Base-by-base conservation (phyloP, 2,888 invertebrate species). In the Danaus chrysippus region DNA sequence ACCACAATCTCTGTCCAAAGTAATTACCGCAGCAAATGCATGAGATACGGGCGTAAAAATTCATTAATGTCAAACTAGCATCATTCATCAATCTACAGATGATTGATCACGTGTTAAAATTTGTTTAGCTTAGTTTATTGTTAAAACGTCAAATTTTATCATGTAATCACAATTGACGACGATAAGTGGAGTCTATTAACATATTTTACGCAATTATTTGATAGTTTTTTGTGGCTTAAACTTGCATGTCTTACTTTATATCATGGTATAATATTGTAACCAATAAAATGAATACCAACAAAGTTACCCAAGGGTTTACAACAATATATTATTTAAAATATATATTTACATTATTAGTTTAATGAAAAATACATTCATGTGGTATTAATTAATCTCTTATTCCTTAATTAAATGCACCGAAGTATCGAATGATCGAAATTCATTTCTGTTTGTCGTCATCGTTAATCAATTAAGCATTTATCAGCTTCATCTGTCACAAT, bases 1-100 rank as follows among this genome's bases (percentile, higher is more conserved):
- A 23, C 59, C 66, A 59, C 67, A 62, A 73, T 72, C 72, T 68
- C 62, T 59, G 67, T 66, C 65, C 68, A 71, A 68, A 73, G 75
- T 72, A 71, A 73, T 72, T 75, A 78, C 76, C 77, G 77, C 74
- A 69, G 73, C 71, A 74, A 78, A 78, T 80, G 77, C 76, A 79
- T 77, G 81, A 79, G 81, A 83, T 84, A 82, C 81, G 82, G 79
- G 77, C 77, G 77, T 80, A 80, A 78, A 80, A 76, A 79, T 74
- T 79, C 76, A 82, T 82, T 81, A 78, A 77, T 75, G 80, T 81
- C 80, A 73, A 75, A 76, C 73, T 71, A 71, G 60, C 67, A 71
- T 67, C 74, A 74, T 73, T 81, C 81, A 86, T 88, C 86, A 80
- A 84, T 85, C 86, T 78, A 74, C 65, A 66, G 66, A 72, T 74